Conservation (phyloP, 2,797 vertebrate genomes). For the Oophaga sylvatica region DNA sequence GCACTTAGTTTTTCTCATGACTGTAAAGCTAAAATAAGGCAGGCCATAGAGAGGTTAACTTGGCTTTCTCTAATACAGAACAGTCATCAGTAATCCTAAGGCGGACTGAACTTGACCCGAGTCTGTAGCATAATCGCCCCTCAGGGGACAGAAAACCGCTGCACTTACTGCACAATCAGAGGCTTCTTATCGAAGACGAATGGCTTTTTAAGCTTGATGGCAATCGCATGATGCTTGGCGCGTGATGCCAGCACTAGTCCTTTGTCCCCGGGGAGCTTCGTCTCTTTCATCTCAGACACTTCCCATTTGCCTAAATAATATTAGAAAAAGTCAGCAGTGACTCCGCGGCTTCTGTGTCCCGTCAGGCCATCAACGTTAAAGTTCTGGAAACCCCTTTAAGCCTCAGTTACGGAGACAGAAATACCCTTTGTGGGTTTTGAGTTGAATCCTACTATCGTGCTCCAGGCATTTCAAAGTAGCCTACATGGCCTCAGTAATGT, state of each 20-base stretch:
- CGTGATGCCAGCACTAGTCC: slow-evolving; percentile 91
- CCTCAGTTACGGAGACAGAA: too few relatives aligned
- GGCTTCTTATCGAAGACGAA: slow-evolving; percentile 90
- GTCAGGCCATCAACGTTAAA: too few relatives aligned
- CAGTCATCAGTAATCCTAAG: not conserved
- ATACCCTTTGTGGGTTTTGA: too few relatives aligned
- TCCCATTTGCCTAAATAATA: slow-evolving; percentile 87
- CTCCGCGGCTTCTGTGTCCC: not conserved
- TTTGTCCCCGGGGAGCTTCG: slow-evolving; percentile 91
- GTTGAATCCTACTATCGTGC: too few relatives aligned
- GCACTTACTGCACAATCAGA: slow-evolving; percentile 92
- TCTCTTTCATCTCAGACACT: slow-evolving; percentile 93
- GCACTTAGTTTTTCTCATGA: not conserved
- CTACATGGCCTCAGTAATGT: too few relatives aligned
- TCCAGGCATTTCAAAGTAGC: too few relatives aligned
- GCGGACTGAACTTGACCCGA: not conserved
- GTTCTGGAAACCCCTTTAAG: too few relatives aligned
- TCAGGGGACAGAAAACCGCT: not conserved
- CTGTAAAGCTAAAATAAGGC: not conserved
- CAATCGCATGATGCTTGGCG: slow-evolving; percentile 96
- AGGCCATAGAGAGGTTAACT: not conserved
- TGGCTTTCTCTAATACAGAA: too few relatives aligned
- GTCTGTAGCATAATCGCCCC: not conserved
- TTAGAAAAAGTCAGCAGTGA: not conserved
- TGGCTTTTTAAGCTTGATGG: slow-evolving; percentile 85